Evolutionary conservation across 2,888 invertebrate genomes (phyloP).

Genomic region (Melipona beecheii): DNA sequence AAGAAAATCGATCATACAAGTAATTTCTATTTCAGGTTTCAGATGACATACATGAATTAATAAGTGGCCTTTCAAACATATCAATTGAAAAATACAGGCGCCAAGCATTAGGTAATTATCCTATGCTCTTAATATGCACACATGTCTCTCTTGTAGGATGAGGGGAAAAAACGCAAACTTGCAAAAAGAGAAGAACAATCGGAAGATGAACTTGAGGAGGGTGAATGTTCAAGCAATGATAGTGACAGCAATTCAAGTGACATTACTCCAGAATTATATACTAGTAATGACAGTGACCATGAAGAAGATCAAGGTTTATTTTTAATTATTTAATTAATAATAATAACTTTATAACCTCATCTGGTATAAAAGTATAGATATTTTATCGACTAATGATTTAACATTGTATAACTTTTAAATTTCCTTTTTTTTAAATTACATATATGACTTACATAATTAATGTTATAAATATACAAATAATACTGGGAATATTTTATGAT

Average conservation of each 20-base stretch:
- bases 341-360: too few relatives aligned
- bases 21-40: slow-evolving; percentile 77
- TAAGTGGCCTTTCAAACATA: slow-evolving; percentile 80
- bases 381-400: not conserved
- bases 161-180: slow-evolving; percentile 77
- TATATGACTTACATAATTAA: not conserved
- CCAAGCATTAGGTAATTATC: slow-evolving; percentile 78
- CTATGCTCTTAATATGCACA: slow-evolving; percentile 74
- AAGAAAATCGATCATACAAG: slow-evolving; percentile 13
- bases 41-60: slow-evolving; percentile 80
- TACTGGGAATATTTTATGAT: not conserved
- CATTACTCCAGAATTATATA: slow-evolving; percentile 67
- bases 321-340: slow-evolving; percentile 57
- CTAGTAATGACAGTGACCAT: slow-evolving; percentile 76
- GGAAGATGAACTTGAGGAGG: slow-evolving; percentile 86
- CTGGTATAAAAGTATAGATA: not conserved
- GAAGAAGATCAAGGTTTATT: slow-evolving; percentile 79
- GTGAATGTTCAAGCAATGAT: slow-evolving; percentile 87
- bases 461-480: not conserved
- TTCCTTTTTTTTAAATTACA: not conserved
- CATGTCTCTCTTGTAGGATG: slow-evolving; percentile 80
- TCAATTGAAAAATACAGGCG: slow-evolving; percentile 78
- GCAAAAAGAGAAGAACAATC: slow-evolving; percentile 66
- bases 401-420: not conserved
- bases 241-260: slow-evolving; percentile 72